phyloP scores from a whole-genome alignment of 1,140 invertebrate species.

The Tetramorium simillimum region DNA sequence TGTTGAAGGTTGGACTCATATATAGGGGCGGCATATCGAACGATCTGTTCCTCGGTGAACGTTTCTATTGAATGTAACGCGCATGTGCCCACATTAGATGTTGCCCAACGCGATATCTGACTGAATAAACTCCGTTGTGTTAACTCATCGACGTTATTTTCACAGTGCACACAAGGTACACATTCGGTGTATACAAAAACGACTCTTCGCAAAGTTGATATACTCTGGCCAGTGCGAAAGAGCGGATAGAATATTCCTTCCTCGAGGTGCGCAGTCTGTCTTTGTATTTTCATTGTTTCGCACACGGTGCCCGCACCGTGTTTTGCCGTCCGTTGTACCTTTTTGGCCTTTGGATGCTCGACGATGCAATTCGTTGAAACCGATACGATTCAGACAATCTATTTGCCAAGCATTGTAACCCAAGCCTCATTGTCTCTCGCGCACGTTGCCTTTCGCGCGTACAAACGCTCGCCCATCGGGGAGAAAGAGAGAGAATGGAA shows the following conservation, averaged over 20 bases:
- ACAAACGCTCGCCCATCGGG: constrained; percentile 43
- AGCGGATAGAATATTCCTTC: background rate
- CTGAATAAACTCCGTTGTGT: constrained; percentile 24
- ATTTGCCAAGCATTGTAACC: constrained; percentile 80
- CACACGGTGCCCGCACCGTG: constrained; percentile 31
- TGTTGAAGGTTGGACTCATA: constrained; percentile 52
- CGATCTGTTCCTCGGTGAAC: background rate
- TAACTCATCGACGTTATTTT: constrained; percentile 30
- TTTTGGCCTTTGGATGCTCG: constrained; percentile 58
- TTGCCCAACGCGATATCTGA: constrained; percentile 32
- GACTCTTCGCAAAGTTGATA: background rate
- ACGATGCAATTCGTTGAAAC: constrained; percentile 68
- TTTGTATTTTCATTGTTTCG: constrained; percentile 51
- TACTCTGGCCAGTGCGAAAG: constrained; percentile 3
- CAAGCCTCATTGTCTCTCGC: constrained; percentile 73
- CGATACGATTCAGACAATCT: constrained; percentile 78
- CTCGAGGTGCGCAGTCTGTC: background rate
- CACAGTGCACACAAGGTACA: background rate
- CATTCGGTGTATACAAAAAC: background rate
- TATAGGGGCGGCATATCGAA: constrained; percentile 25
- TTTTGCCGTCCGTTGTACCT: constrained; percentile 67
- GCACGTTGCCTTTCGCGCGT: background rate
- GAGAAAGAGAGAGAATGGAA: constrained; percentile 15
- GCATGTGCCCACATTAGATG: constrained; percentile 9
- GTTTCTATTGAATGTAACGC: constrained; percentile 22